These are phyloP conservation scores for Merodon equestris DNA, from an alignment of 2,888 invertebrate species.

Conservation along the genomic window DNA sequence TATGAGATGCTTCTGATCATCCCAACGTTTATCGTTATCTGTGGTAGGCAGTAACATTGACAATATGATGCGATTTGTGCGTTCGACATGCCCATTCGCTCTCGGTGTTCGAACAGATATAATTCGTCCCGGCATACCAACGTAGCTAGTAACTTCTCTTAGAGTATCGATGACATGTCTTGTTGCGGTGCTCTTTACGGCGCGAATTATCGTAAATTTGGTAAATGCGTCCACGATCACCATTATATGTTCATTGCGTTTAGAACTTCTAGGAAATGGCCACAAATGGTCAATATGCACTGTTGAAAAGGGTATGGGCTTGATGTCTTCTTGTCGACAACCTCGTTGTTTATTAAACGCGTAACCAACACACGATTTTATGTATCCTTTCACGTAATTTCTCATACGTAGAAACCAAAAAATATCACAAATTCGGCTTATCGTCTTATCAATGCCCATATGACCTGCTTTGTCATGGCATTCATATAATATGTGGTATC, in stretches of 20 bases:
- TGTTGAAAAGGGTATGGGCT: not conserved
- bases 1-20: not conserved
- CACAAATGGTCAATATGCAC: conserved; percentile 24
- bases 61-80: not conserved
- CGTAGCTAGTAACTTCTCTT: not conserved
- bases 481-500: not conserved
- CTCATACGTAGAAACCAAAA: conserved; percentile 13
- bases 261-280: conserved; percentile 1
- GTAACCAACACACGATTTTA: not conserved
- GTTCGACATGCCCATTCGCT: not conserved
- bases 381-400: not conserved
- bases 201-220: conserved; percentile 9
- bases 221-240: conserved; percentile 31
- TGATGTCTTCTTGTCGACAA: no score
- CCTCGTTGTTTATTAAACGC: not conserved
- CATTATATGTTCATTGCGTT: conserved; percentile 12
- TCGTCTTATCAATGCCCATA: not conserved
- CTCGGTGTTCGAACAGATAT: conserved; percentile 2
- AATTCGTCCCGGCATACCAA: not conserved
- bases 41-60: not conserved
- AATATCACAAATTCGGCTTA: not conserved
- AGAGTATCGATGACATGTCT: not conserved
- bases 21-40: conserved; percentile 10
- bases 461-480: conserved; percentile 3
- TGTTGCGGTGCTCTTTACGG: conserved; percentile 5